A percentile compares a stretch with the other conserved stretches of the same genome.
phyloP scores from a whole-genome alignment of 2,113 vertebrate species.

The Thermophis baileyi region DNA sequence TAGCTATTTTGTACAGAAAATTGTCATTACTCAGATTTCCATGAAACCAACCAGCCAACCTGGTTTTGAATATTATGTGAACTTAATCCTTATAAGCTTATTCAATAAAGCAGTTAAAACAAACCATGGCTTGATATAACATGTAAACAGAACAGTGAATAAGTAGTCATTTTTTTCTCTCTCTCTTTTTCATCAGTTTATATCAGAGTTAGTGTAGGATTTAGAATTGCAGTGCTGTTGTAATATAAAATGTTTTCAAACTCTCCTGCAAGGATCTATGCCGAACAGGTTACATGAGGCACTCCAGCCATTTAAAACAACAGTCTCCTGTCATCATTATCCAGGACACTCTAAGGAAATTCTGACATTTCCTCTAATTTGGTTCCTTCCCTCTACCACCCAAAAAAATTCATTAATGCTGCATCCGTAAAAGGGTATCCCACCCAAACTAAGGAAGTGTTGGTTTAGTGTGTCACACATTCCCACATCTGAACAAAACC shows the following conservation, averaged over 20 bases:
- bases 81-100: neutral
- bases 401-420: neutral
- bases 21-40: neutral
- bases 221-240: neutral
- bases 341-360: slow-evolving; percentile 31
- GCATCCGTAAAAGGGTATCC: neutral
- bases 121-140: neutral
- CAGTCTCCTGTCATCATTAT: slow-evolving; percentile 46
- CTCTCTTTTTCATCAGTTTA: neutral
- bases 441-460: neutral
- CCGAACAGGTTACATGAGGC: slow-evolving; percentile 35
- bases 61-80: neutral
- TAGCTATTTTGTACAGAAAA: neutral
- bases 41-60: neutral
- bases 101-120: neutral
- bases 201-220: neutral
- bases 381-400: slow-evolving; percentile 22
- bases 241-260: neutral
- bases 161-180: neutral
- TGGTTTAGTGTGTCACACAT: neutral
- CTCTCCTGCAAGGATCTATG: slow-evolving; percentile 16
- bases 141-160: neutral
- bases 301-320: slow-evolving; percentile 36
- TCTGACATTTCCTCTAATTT: slow-evolving; percentile 24
- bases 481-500: neutral